These are phyloP conservation scores for Pygocentrus nattereri DNA, from an alignment of 2,797 vertebrate genomes.

Conservation along the genomic window DNA sequence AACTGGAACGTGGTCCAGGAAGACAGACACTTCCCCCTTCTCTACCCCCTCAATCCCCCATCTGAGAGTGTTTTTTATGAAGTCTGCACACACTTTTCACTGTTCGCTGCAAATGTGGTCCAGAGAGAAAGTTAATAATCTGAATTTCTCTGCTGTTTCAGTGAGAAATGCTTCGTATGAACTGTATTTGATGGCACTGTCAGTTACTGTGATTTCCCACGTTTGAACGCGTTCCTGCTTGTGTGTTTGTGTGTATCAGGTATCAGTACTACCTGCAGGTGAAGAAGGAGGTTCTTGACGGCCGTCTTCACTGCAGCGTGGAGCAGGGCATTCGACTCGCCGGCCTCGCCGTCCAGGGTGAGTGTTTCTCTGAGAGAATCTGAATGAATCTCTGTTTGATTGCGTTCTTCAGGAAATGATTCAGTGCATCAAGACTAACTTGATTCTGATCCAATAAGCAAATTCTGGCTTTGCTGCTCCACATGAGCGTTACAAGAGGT, in stretches of 20 bases:
- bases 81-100: no score
- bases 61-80: no score
- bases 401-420: neutral
- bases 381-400: neutral
- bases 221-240: neutral
- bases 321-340: slow-evolving; percentile 93
- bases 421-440: neutral
- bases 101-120: no score
- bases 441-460: no score
- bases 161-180: no score
- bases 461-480: no score
- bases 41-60: neutral
- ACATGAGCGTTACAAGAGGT: no score
- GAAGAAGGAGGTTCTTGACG: slow-evolving; percentile 94
- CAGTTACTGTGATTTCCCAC: no score
- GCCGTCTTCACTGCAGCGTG: slow-evolving; percentile 84
- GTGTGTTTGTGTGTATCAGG: slow-evolving; percentile 68
- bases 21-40: neutral
- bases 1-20: no score
- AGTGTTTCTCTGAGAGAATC: slow-evolving; percentile 6
- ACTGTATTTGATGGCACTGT: no score
- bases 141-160: no score
- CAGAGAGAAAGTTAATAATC: no score
- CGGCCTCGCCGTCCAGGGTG: slow-evolving; percentile 93
- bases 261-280: slow-evolving; percentile 99